Base-by-base conservation (phyloP, 2,113 vertebrate genomes). In the Vulpes lagopus region DNA sequence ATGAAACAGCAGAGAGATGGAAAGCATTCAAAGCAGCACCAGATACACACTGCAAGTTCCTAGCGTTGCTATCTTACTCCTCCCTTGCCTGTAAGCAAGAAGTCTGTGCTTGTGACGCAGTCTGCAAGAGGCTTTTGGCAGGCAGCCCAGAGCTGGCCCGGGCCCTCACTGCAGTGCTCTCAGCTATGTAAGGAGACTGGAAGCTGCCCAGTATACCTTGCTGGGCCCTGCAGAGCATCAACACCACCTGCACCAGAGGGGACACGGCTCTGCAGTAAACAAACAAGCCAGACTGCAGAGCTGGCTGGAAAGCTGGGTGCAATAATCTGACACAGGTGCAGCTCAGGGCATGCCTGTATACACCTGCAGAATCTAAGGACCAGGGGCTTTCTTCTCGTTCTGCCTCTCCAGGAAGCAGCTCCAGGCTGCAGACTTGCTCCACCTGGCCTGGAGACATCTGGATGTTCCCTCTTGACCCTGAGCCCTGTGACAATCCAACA, bases 111-210 rank as follows among this genome's bases (percentile, higher is more conserved):
- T 94, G 35, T 95, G 95, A 95, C 8, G 51, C 95, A 97, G 95
- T 79, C 86, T 80, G 64, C 10, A 81, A 85, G 84, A 94, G 30
- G 59, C 86, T 88, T 81, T 30, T 97, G 97, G 96, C 97, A 98
- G 92, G 17, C 92, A 91, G 95, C 97, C 97, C 19, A 0, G 94
- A 97, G 88, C 94, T 97, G 97, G 97, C 90, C 80, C 1, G 27
- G 23, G 62, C 19, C 11, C 85, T 82, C 94, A 89, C 91, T 97
- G 97, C 95, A 17, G 87, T 92, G 53, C 49, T 67, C 38, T 93
- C 55, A n/a, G 91, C 57, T 82, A 65, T 22, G 27, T 25, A 25
- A 71, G 71, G 53, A 96, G 19, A 49, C 32, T 64, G 51, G 60
- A 94, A 57, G 43, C 74, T 76, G 35, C 76, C 87, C 6, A 9